Base-by-base conservation (phyloP, 2,113 vertebrate genomes). In the Steatornis caripensis region DNA sequence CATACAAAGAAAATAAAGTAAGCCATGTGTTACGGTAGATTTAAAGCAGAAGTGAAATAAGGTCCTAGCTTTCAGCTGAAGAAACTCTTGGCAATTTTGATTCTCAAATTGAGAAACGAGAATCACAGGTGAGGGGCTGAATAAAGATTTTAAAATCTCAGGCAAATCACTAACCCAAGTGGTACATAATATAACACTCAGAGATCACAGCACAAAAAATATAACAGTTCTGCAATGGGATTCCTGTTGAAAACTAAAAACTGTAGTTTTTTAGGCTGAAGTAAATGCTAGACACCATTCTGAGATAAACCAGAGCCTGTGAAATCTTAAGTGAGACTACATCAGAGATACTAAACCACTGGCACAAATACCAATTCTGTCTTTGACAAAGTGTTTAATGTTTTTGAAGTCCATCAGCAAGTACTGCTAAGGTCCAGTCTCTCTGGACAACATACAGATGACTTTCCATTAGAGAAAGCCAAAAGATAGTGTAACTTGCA, bases 61-160 rank as follows among this genome's bases (percentile, higher is more conserved):
- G 9, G 64, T 20, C 87, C 65, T 78, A 46, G 32, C 46, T 92
- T 87, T 87, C 90, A 90, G 57, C 43, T 95, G 92, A 97, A 97
- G 77, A 96, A 97, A 82, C 30, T 76, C 72, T 92, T 94, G 86
- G 89, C 79, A 97, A 95, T 84, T 97, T 91, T 95, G n/a, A 27
- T 87, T 84, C 21, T 68, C 18, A 86, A 26, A 84, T 29, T 84
- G 37, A 78, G 55, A 89, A 94, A 88, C 49, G 10, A 90, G 34
- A 77, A 78, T 90, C 57, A 92, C 6, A 57, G 51, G 66, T 78
- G 24, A 90, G 27, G 17, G 15, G 26, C 27, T 68, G 19, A 9
- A 75, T 5, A 51, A 78, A 60, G 46, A 71, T 78, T 84, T 91
- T 15, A 43, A 93, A 95, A 74, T 90, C 49, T 90, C 65, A 51